Evolutionary conservation across 2,888 invertebrate species (phyloP).

Genomic region (Drosophila vallismaia): DNA sequence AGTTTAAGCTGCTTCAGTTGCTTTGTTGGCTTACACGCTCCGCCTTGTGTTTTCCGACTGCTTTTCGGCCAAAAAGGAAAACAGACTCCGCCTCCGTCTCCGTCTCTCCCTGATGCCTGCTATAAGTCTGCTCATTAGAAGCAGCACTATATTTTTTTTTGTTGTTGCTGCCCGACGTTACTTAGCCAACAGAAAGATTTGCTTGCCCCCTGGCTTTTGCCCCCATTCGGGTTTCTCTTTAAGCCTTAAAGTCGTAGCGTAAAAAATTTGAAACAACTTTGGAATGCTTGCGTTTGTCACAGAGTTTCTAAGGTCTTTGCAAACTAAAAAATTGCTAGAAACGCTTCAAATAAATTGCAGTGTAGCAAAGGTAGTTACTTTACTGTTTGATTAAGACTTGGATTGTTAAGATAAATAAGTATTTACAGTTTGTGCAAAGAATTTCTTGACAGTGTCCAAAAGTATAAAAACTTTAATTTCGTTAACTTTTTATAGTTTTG

Average conservation of each 20-base stretch:
- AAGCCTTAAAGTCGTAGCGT: background rate
- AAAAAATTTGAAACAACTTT: too few relatives aligned
- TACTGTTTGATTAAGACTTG: too few relatives aligned
- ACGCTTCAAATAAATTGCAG: too few relatives aligned
- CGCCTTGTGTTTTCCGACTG: conserved; percentile 55
- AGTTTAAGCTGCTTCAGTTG: conserved; percentile 29
- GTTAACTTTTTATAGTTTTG: too few relatives aligned
- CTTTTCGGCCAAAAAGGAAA: conserved; percentile 56
- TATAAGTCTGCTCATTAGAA: conserved; percentile 41
- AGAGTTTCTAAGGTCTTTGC: too few relatives aligned
- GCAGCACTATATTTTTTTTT: background rate
- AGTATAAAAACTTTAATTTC: too few relatives aligned
- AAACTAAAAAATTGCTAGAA: too few relatives aligned
- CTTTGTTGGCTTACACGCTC: conserved; percentile 55
- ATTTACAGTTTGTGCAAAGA: too few relatives aligned
- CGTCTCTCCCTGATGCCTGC: background rate
- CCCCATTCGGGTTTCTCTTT: background rate
- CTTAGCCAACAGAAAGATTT: background rate
- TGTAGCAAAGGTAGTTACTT: too few relatives aligned
- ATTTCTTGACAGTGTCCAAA: too few relatives aligned
- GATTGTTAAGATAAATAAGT: too few relatives aligned
- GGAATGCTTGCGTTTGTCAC: too few relatives aligned
- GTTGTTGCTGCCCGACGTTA: background rate
- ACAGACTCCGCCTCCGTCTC: conserved; percentile 1
- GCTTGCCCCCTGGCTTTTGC: background rate